Conservation (phyloP, 2,888 invertebrate genomes). For the Tenthredo scrophulariae region DNA sequence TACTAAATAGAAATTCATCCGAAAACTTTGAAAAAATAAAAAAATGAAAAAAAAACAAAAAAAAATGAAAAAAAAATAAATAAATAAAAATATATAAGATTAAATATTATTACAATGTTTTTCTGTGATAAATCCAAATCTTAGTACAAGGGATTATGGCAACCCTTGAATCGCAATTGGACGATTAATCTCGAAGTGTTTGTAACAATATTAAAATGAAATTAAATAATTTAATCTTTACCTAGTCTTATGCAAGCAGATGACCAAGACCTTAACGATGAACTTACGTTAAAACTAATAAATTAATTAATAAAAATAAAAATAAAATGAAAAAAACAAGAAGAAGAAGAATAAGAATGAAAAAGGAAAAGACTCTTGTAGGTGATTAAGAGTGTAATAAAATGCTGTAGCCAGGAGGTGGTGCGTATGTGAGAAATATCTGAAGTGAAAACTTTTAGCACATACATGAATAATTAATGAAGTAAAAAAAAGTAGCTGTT, state of each 20-base stretch:
- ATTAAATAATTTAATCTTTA: constrained; percentile 60
- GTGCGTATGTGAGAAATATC: constrained; percentile 55
- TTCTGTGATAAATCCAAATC: constrained; percentile 76
- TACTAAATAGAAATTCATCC: constrained; percentile 44
- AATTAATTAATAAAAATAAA: constrained; percentile 52
- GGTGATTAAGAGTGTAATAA: constrained; percentile 54
- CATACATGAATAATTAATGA: constrained; percentile 56
- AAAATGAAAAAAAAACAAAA: neutral
- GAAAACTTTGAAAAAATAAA: constrained; percentile 31
- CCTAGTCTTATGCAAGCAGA: constrained; percentile 61
- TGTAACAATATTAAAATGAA: constrained; percentile 57
- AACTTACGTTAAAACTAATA: constrained; percentile 58
- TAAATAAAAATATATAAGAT: constrained; percentile 39
- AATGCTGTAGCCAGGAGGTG: constrained; percentile 46
- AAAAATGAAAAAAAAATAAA: neutral
- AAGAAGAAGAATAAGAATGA: neutral
- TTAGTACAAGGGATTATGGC: constrained; percentile 50
- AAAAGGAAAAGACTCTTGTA: constrained; percentile 54
- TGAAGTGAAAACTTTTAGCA: constrained; percentile 57
- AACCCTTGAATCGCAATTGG: constrained; percentile 51
- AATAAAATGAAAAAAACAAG: constrained; percentile 13
- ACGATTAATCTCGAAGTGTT: constrained; percentile 59
- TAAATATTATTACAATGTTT: constrained; percentile 73
- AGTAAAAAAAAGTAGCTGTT: constrained; percentile 58
- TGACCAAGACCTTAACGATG: constrained; percentile 65